Evolutionary conservation across 2,888 invertebrate species (phyloP), one percentile per base, ranked within the genome.

Genomic region (Drosophila nr. fundita): DNA sequence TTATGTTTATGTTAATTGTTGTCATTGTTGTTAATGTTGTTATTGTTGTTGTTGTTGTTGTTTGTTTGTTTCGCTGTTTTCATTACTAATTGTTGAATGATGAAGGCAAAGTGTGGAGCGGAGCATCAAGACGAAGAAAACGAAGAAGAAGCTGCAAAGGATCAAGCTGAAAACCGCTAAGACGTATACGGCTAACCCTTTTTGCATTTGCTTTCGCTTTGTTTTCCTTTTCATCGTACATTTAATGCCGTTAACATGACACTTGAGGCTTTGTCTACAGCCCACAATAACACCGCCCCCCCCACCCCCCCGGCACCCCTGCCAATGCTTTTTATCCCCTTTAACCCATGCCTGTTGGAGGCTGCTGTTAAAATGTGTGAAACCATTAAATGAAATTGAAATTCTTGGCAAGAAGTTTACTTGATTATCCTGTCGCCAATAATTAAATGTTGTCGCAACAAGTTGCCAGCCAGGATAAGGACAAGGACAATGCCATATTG

Each of bases 321-420:
- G 3, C 10, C 8, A 24, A 15, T 15, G 27, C 42, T 36, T 4
- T 5, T 11, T 48, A 11, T 21, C 32, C 29, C 34, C 18, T 11
- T 18, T 6, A 18, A 10, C 34, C 24, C 7, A 24, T 8, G 45
- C 45, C 29, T 42, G 11, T 27, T 50, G 29, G 42, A 38, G 63
- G 53, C 64, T 50, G 69, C 77, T 72, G 69, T 57, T 73, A 66
- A 85, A 87, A 85, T 87, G 87, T 89, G 87, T 83, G 81, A 80
- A 87, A 73, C 83, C 88, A 85, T 89, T 87, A 85, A 87, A 87
- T 80, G 86, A 87, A 87, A 87, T 87, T 87, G 87, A 87, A 87
- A 87, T 87, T 89, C 87, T 87, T 87, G 88, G 76, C 88, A 83
- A 87, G 88, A 83, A 89, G 86, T 87, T 87, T 89, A 89, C 87